Percentiles rank a stretch among this genome's conserved stretches.
phyloP scores from a whole-genome alignment of 64 coral and sea anemone species.

The Stichodactyla mertensii region DNA sequence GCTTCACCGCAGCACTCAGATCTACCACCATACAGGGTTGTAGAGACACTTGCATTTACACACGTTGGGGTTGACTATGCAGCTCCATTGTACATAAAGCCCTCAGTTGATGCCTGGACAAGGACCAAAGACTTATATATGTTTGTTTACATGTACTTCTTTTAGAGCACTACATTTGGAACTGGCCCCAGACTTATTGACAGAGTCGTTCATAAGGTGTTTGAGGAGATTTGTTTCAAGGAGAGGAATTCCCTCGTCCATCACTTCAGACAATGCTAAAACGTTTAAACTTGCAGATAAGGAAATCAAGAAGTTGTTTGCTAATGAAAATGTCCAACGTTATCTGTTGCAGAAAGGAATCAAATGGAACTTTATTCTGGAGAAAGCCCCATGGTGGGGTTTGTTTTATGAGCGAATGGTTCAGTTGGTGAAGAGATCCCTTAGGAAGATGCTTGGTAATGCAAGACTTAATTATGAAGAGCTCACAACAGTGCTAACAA shows the following conservation, averaged over 20 bases:
- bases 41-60: constrained; percentile 23
- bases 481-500: constrained; percentile 49
- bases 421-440: constrained; percentile 43
- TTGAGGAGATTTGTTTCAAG: too few species aligned
- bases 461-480: constrained; percentile 63
- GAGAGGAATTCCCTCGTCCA: too few species aligned
- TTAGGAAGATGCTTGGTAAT: too few species aligned
- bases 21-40: constrained; percentile 26
- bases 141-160: constrained; percentile 52
- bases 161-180: constrained; percentile 61
- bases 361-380: too few species aligned
- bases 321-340: too few species aligned
- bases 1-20: constrained; percentile 6
- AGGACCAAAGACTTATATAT: constrained; percentile 50
- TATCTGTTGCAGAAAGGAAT: too few species aligned
- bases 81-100: constrained; percentile 50
- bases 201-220: too few species aligned
- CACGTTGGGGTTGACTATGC: constrained; percentile 62
- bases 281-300: too few species aligned
- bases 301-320: too few species aligned
- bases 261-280: too few species aligned
- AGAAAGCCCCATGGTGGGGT: too few species aligned
- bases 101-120: neutral
- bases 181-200: constrained; percentile 10
- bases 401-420: too few species aligned